phyloP scores from a whole-genome alignment of 2,797 vertebrate genomes.

The Pseudocheirus occidentalis region DNA sequence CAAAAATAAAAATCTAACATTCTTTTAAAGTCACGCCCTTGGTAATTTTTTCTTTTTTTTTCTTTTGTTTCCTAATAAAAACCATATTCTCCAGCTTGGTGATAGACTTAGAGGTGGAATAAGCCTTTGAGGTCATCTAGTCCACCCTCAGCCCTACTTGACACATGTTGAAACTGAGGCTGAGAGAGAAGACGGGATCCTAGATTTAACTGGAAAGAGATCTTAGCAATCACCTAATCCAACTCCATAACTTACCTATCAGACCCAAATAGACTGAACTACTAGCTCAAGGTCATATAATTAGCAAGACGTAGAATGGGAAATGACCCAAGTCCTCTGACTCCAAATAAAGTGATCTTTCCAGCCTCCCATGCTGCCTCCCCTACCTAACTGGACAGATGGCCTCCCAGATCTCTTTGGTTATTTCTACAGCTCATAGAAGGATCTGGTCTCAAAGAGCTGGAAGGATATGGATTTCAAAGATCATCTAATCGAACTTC shows the following conservation, averaged over 20 bases:
- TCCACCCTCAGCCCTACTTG: neutral
- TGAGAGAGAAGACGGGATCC: neutral
- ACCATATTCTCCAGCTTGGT: neutral
- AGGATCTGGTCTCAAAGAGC: neutral
- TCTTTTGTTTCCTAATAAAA: neutral
- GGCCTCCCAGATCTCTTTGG: neutral
- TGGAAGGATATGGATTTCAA: neutral
- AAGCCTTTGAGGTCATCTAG: neutral
- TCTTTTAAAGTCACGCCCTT: neutral
- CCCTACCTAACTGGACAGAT: neutral
- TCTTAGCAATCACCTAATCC: neutral
- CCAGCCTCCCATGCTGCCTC: neutral
- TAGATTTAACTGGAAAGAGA: neutral
- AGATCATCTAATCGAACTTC: neutral
- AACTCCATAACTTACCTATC: neutral
- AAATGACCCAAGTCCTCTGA: neutral
- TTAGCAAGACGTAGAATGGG: neutral
- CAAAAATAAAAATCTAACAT: neutral
- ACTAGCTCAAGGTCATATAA: neutral
- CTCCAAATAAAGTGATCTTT: neutral
- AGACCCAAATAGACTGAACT: neutral
- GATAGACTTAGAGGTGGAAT: neutral
- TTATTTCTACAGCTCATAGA: neutral
- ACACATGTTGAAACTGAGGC: neutral
- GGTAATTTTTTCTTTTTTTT: neutral